Conservation (phyloP, 1,140 invertebrate genomes). For the Solen grandis region DNA sequence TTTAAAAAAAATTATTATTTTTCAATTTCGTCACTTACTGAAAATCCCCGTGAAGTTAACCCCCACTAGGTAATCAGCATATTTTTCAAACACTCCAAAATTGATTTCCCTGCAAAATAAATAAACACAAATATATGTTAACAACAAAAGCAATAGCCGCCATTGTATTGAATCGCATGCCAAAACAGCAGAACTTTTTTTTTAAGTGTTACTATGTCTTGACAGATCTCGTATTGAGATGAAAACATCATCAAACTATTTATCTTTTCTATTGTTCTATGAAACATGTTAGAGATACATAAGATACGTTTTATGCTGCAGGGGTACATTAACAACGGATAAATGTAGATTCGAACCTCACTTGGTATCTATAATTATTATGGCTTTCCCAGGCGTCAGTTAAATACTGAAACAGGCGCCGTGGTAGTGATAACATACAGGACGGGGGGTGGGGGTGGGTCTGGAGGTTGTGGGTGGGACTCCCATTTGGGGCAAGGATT, state of each 20-base stretch:
- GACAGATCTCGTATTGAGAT: background rate
- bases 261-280: background rate
- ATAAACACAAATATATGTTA: background rate
- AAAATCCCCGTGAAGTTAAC: conserved; percentile 44
- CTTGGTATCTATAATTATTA: no score
- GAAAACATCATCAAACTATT: background rate
- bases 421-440: no score
- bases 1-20: no score
- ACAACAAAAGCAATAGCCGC: background rate
- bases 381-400: no score
- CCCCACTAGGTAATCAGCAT: conserved; percentile 46
- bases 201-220: background rate
- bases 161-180: background rate
- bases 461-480: no score
- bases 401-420: no score
- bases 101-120: conserved; percentile 33
- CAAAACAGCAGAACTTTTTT: background rate
- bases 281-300: no score
- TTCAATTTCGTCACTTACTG: conserved; percentile 9
- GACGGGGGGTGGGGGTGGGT: no score
- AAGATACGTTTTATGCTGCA: no score
- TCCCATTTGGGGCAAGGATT: no score
- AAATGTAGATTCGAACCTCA: no score
- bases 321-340: no score
- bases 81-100: conserved; percentile 14